These are phyloP conservation scores for Strigamia transsilvanica DNA, from an alignment of 2,888 invertebrate genomes.

Conservation along the genomic window DNA sequence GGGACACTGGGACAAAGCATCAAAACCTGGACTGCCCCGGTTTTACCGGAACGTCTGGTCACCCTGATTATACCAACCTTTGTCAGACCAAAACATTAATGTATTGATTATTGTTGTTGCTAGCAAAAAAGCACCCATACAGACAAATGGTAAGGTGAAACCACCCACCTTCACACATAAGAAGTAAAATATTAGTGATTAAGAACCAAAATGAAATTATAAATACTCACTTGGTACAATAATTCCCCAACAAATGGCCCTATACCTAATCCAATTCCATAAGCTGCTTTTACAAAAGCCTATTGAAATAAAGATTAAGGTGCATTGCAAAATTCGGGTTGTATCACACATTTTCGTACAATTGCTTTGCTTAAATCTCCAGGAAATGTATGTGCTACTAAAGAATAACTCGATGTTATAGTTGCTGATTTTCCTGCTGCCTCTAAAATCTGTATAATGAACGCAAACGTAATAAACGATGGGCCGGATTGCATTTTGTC, in stretches of 20 bases:
- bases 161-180: not conserved
- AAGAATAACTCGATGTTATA: constrained; percentile 84
- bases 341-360: constrained; percentile 68
- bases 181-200: not conserved
- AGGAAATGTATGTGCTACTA: constrained; percentile 87
- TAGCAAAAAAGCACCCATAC: not conserved
- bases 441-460: constrained; percentile 80
- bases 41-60: too few relatives aligned
- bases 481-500: constrained; percentile 58
- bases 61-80: not conserved
- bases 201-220: too few relatives aligned
- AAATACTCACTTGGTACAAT: constrained; percentile 72
- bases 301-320: too few relatives aligned
- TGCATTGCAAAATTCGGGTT: not conserved
- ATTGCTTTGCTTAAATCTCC: constrained; percentile 85
- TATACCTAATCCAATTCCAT: constrained; percentile 85
- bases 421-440: constrained; percentile 88
- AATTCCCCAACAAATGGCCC: constrained; percentile 91
- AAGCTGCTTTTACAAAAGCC: constrained; percentile 61
- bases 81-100: not conserved
- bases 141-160: not conserved
- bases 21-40: too few relatives aligned
- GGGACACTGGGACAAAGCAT: too few relatives aligned
- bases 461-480: constrained; percentile 79
- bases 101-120: not conserved